Base-by-base conservation (phyloP, 2,888 invertebrate species). In the Xanthostigma xanthostigma region DNA sequence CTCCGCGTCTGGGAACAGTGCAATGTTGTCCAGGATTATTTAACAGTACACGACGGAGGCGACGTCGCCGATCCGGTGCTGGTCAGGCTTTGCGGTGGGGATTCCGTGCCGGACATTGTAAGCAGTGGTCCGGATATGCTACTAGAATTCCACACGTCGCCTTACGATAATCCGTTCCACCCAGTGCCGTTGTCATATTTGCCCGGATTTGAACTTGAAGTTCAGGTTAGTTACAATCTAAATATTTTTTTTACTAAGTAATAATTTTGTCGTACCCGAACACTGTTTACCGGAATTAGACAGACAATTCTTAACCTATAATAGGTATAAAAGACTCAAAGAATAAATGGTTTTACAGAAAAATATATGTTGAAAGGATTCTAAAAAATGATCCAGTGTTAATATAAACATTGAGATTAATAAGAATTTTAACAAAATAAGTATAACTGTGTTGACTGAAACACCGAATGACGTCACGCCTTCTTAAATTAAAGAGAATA, bases 1-100 rank as follows among this genome's bases (percentile, higher is more conserved):
- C 72, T 85, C 54, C 84, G 84, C 64, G 80, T 84, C 51, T 85
- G 84, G 83, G 84, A 85, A 66, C 82, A 84, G 65, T 86, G 86
- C 65, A 84, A 85, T 64, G 78, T 81, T 58, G 83, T 84, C 51
- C 85, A 85, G 65, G 87, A 88, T 67, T 85, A 84, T 63, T 69
- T 89, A 55, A 84, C 85, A 35, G 83, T 89, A 47, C 81, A 84
- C 72, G 88, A 89, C 61, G 89, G 89, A 0, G 73, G 78, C 37
- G 78, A 79, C 12, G 72, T 76, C 11, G 74, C 76, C 46, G 78
- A 80, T n/a, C 82, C 85, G 0, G 76, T 84, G 9, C 67, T 89
- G 50, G 81, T 86, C 8, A 76, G 86, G 52, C 73, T 89, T 51
- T 89, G 89, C 63, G 88, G 87, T 6, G 85, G 86, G 2, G 88